Base-by-base conservation (phyloP, 2,113 vertebrate genomes). In the Triplophysa dalaica region DNA sequence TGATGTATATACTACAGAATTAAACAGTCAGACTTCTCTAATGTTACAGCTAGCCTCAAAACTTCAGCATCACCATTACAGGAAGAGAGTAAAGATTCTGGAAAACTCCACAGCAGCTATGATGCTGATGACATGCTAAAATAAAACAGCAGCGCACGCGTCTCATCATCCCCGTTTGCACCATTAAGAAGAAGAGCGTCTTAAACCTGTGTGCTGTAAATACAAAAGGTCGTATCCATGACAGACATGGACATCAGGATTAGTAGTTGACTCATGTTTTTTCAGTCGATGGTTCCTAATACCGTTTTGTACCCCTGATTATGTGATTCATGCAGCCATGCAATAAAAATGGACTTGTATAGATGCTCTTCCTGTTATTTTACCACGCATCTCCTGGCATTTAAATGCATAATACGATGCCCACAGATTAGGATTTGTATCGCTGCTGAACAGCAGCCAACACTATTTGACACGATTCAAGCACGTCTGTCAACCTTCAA, bases 401-500 rank as follows among this genome's bases (percentile, higher is more conserved):
- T 61, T 45, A 24, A 4, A 61, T 63, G 58, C 62, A 63, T 50
- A 41, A 75, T 63, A 26, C 4, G 8, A 63, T 26, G 9, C 33
- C 33, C 33, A 43, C 62, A 11, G 2, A 65, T 52, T 3, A 21
- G 26, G 22, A 62, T 63, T 29, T 65, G 10, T 52, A 66, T 65
- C 6, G 75, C 45, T 54, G n/a, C 45, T 65, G 75, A 54, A 54
- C 45, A 50, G 9, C 24, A 65, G 75, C 43, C 62, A 66, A 50
- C 50, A 56, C 19, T 26, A n/a, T 24, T 68, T 12, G 68, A 81
- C 41, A 61, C 66, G 14, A 77, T n/a, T 24, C 29, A 70, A 33
- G 68, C 64, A 79, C 72, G 66, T 74, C 69, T 67, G 81, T 67
- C 74, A 75, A 38, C 79, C 83, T 79, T 26, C 81, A n/a, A 38